Evolutionary conservation across 2,888 invertebrate genomes (phyloP).

Genomic region (Brachylomia viminalis): DNA sequence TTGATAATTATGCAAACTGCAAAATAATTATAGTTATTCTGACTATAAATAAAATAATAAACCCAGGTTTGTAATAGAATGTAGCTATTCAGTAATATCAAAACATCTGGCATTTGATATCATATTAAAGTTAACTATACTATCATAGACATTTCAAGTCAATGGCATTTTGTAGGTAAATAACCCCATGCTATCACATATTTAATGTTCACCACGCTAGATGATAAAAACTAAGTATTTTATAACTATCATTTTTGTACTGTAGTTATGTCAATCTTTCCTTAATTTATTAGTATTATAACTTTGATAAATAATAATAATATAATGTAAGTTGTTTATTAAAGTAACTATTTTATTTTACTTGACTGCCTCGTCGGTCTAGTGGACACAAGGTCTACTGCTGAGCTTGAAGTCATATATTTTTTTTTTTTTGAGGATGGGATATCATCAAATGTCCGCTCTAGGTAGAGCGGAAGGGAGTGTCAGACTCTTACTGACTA

Average conservation of each 20-base stretch:
- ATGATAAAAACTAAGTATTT: background rate
- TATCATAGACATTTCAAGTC: conserved; percentile 25
- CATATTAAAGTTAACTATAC: conserved; percentile 31
- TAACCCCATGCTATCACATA: conserved; percentile 14
- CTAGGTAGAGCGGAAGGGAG: no score
- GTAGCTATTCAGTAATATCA: conserved; percentile 11
- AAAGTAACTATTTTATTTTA: background rate
- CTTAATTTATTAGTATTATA: background rate
- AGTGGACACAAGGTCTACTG: background rate
- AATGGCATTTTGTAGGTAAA: conserved; percentile 34
- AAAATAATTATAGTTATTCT: background rate
- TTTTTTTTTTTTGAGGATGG: no score
- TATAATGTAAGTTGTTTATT: background rate
- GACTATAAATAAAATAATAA: conserved; percentile 2
- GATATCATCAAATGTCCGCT: no score
- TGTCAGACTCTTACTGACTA: no score
- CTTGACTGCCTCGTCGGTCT: background rate
- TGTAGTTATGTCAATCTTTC: conserved; percentile 5
- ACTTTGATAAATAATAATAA: background rate
- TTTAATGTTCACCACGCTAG: background rate
- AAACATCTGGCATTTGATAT: conserved; percentile 42
- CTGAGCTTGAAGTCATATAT: background rate
- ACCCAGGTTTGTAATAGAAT: conserved; percentile 10
- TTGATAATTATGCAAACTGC: background rate
- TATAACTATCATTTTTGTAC: conserved; percentile 1